Evolutionary conservation across 1,140 invertebrate species (phyloP).

Genomic region (Limonius californicus): DNA sequence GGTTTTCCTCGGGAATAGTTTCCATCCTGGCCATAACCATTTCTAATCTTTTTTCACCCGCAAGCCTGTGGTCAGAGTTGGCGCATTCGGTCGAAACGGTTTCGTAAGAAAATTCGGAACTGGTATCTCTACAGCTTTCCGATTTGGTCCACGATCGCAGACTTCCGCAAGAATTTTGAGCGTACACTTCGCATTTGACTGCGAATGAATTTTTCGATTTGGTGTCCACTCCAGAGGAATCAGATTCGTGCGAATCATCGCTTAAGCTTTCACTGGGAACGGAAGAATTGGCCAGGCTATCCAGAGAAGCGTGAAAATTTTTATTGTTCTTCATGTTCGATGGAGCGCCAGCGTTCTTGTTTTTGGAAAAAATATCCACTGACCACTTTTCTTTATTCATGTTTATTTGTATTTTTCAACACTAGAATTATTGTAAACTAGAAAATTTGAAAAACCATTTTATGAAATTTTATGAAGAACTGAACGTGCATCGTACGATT

Average conservation of each 20-base stretch:
- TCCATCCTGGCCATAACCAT: slow-evolving; percentile 57
- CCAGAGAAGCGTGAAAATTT: slow-evolving; percentile 50
- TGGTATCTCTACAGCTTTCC: slow-evolving; percentile 27
- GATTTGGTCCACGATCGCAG: slow-evolving; percentile 43
- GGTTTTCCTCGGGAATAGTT: slow-evolving; percentile 72
- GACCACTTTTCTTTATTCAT: slow-evolving; percentile 26
- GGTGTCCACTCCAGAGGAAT: slow-evolving; percentile 45
- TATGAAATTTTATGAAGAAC: neutral
- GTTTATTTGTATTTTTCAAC: slow-evolving; percentile 15
- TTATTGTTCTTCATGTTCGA: neutral
- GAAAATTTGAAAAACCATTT: slow-evolving; percentile 2
- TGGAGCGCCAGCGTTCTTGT: neutral
- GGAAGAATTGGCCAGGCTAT: slow-evolving; percentile 60
- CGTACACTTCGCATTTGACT: slow-evolving; percentile 42
- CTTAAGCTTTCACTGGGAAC: slow-evolving; percentile 50
- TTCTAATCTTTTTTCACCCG: slow-evolving; percentile 20
- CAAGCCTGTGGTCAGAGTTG: neutral
- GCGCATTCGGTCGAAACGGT: slow-evolving; percentile 26
- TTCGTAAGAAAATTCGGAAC: slow-evolving; percentile 39
- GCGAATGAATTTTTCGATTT: slow-evolving; percentile 45
- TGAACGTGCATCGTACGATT: neutral
- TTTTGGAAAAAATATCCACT: slow-evolving; percentile 21
- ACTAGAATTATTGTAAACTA: neutral
- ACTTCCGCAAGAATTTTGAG: slow-evolving; percentile 35
- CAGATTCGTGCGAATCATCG: slow-evolving; percentile 54